Conservation (phyloP, 1,140 invertebrate species). For the Habropoda laboriosa region DNA sequence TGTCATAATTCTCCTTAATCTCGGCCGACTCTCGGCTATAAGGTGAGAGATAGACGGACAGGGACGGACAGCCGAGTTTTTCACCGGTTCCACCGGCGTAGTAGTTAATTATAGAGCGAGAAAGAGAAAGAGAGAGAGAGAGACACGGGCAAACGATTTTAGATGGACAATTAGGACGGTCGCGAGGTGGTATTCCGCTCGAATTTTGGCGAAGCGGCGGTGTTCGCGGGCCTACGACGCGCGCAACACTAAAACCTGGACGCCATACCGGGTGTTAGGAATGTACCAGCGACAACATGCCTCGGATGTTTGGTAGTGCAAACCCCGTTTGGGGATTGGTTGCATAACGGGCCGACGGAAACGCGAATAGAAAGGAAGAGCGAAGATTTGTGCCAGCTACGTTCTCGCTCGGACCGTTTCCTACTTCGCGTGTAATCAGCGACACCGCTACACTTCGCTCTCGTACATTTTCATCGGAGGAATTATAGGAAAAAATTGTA, state of each 20-base stretch:
- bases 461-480: no score
- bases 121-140: no score
- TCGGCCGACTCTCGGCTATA: background rate
- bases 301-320: conserved; percentile 75
- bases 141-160: conserved; percentile 28
- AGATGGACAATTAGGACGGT: conserved; percentile 35
- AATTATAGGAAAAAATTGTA: no score
- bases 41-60: background rate
- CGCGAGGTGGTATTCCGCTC: conserved; percentile 10
- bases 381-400: conserved; percentile 71
- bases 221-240: conserved; percentile 25
- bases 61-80: background rate
- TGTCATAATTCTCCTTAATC: background rate
- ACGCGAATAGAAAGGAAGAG: conserved; percentile 72
- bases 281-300: conserved; percentile 71
- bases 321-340: conserved; percentile 72
- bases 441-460: no score
- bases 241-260: conserved; percentile 25
- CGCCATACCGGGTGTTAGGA: conserved; percentile 66
- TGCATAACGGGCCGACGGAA: conserved; percentile 71
- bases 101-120: conserved; percentile 26
- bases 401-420: no score
- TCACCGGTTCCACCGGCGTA: background rate
- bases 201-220: conserved; percentile 41
- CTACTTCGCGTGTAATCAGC: no score